These are phyloP conservation scores for Syngnathoides biaculeatus DNA, from an alignment of 2,113 vertebrate genomes.

Conservation along the genomic window DNA sequence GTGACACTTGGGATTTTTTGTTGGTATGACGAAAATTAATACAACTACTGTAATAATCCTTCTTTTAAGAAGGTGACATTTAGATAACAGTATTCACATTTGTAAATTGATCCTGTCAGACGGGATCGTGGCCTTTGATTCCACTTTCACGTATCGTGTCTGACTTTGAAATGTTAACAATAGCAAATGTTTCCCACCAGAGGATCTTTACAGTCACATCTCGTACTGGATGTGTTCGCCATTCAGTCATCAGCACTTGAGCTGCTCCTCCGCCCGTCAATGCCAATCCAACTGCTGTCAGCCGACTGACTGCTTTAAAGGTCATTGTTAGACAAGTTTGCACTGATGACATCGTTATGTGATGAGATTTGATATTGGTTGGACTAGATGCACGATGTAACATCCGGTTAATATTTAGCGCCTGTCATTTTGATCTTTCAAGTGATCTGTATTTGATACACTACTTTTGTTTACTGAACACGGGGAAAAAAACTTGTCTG, in stretches of 20 bases:
- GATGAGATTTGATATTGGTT: not conserved
- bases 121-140: not conserved
- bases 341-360: not conserved
- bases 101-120: not conserved
- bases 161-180: conserved; percentile 4
- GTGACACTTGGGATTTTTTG: not conserved
- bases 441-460: no score
- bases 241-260: not conserved
- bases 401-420: not conserved
- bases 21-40: not conserved
- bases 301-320: not conserved
- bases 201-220: not conserved
- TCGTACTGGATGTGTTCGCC: not conserved
- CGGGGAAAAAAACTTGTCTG: not conserved
- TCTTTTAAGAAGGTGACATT: not conserved
- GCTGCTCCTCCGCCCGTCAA: not conserved
- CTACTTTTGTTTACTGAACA: not conserved
- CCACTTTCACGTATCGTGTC: not conserved
- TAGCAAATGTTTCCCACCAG: not conserved
- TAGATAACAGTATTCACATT: not conserved
- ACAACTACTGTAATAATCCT: not conserved
- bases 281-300: not conserved
- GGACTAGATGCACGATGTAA: not conserved
- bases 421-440: not conserved
- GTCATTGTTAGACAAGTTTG: not conserved